Conservation (phyloP, 2,797 vertebrate species). For the Sebastes trivittatus region DNA sequence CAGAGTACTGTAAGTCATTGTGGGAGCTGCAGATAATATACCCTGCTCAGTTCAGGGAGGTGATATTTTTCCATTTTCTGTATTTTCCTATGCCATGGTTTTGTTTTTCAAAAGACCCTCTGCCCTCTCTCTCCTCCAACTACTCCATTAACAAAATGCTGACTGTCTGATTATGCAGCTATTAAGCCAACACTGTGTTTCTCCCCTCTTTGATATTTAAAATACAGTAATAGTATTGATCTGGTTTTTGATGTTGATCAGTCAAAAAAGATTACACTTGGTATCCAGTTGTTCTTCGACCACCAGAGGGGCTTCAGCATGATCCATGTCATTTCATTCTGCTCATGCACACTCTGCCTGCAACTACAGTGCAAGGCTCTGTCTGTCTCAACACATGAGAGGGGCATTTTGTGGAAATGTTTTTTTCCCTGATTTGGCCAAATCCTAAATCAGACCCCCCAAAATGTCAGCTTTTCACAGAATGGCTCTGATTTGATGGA, state of each 20-base stretch:
- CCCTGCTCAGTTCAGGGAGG: conserved; percentile 40
- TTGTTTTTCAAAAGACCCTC: not conserved
- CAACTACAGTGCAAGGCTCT: not conserved
- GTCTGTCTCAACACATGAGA: conserved; percentile 21
- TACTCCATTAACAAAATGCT: conserved; percentile 49
- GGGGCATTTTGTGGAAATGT: conserved; percentile 6
- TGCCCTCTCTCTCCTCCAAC: conserved; percentile 25
- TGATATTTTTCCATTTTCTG: conserved; percentile 62
- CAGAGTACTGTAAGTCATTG: conserved; percentile 42
- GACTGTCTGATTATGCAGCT: conserved; percentile 19
- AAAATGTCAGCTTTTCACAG: conserved; percentile 15
- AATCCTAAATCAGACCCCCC: conserved; percentile 26
- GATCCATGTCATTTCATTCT: conserved; percentile 39
- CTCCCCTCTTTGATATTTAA: conserved; percentile 25
- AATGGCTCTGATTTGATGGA: conserved; percentile 12
- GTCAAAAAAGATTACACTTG: not conserved
- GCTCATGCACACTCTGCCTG: conserved; percentile 34
- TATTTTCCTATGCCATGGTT: conserved; percentile 29
- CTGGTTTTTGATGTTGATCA: conserved; percentile 18
- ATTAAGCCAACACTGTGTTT: conserved; percentile 21
- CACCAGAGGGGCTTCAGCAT: not conserved
- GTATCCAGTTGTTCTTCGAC: conserved; percentile 13
- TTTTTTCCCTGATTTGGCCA: conserved; percentile 20
- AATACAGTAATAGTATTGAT: conserved; percentile 18
- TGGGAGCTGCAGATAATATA: conserved; percentile 56